phyloP scores from a whole-genome alignment of 2,113 vertebrate genomes.

The Geococcyx californianus region DNA sequence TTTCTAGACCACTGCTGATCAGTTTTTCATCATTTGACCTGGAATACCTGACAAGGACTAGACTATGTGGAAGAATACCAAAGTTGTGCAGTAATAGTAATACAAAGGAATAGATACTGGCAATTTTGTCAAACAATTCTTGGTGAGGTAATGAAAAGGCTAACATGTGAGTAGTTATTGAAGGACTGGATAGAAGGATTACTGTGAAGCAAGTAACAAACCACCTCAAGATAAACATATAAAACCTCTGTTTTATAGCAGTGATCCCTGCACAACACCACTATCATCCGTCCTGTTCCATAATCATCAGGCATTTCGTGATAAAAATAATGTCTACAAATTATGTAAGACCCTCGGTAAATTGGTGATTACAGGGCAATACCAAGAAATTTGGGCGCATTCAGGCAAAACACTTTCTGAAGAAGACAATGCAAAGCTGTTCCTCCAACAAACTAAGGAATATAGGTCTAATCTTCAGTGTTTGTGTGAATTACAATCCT shows the following conservation, averaged over 20 bases:
- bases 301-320: background rate
- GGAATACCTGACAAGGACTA: background rate
- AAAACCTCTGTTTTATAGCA: background rate
- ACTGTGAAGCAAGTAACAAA: background rate
- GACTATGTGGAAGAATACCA: background rate
- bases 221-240: fast-evolving
- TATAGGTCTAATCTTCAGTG: background rate
- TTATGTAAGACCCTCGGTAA: background rate
- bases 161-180: background rate
- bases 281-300: background rate
- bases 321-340: background rate
- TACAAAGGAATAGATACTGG: background rate
- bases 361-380: background rate
- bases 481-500: background rate
- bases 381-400: background rate
- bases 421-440: background rate
- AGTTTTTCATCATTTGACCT: background rate
- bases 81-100: background rate
- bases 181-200: background rate
- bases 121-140: background rate
- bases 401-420: background rate
- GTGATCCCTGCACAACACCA: background rate
- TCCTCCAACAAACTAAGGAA: background rate
- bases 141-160: background rate
- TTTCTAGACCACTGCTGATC: background rate